Evolutionary conservation across 2,888 invertebrate genomes (phyloP).

Genomic region (Phasia obesa): DNA sequence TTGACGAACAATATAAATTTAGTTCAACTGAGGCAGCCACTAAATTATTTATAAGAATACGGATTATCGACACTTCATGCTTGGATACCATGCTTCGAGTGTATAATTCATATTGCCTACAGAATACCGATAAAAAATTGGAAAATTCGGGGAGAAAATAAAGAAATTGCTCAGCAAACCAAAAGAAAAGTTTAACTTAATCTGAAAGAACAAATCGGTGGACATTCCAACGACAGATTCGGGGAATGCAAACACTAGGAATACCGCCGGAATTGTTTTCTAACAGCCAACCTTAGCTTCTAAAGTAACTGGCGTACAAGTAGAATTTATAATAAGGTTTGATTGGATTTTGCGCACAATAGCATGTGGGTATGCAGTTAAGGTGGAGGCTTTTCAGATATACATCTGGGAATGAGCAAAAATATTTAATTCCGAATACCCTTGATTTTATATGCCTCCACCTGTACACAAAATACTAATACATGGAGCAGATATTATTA

Average conservation of each 20-base stretch:
- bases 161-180: constrained; percentile 25
- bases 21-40: constrained; percentile 34
- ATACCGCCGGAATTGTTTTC: no score
- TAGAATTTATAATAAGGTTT: background rate
- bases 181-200: constrained; percentile 18
- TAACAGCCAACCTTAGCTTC: no score
- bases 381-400: constrained; percentile 31
- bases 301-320: background rate
- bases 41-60: no score
- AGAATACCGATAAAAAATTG: constrained; percentile 26
- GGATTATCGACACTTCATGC: constrained; percentile 18
- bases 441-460: constrained; percentile 15
- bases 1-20: constrained; percentile 23
- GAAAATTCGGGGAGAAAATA: no score
- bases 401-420: constrained; percentile 28
- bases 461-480: constrained; percentile 24
- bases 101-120: constrained; percentile 23
- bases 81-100: constrained; percentile 17
- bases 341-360: background rate
- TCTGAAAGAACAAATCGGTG: constrained; percentile 21
- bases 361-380: constrained; percentile 16
- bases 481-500: no score
- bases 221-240: constrained; percentile 8
- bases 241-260: background rate
- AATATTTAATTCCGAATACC: constrained; percentile 16